Base-by-base conservation (phyloP, 2,797 vertebrate species). In the Peromyscus nudipes region DNA sequence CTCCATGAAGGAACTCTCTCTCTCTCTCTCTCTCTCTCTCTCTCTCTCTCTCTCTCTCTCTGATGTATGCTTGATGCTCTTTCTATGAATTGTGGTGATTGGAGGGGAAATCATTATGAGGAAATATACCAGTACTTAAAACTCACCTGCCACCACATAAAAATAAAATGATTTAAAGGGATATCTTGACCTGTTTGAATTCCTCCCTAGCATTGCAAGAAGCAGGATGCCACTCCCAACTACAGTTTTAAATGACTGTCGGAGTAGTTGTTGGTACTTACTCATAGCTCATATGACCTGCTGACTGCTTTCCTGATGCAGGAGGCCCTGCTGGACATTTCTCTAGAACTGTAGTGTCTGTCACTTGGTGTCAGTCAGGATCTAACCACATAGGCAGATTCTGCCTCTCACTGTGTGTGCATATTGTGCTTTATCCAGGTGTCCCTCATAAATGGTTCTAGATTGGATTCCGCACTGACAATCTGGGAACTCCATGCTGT, bases 91-190 rank as follows among this genome's bases (percentile, higher is more conserved):
- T 90, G 37, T 82, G 40, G 90, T 62, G 60, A 69, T 14, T 13
- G n/a, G 6, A 23, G 64, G 65, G n/a, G 27, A 23, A 60, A 73
- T 40, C 2, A 73, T 57, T 89, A 23, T 76, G 55, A 60, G 17
- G 17, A 91, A 12, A 80, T 40, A 29, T n/a, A 12, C 0, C 16
- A 64, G 0, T 64, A 62, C 65, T 4, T 71, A 73, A 91, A 55
- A 83, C 52, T 27, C 49, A 57, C 4, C 14, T 92, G 14, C 16
- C 49, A 25, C 82, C 67, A 64, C 10, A 37, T 75, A 25, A 80
- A 92, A 91, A 40, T 52, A 71, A 91, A 69, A 91, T 71, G n/a
- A 88, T 65, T 34, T 89, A 83, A 75, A n/a, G 52, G 46, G 27
- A 3, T 27, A 77, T 49, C 21, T 57, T 64, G 40, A 37, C 14